Evolutionary conservation across 2,113 vertebrate genomes (phyloP), one percentile per base, ranked within the genome.

Genomic region (Glaucidium brasilianum): DNA sequence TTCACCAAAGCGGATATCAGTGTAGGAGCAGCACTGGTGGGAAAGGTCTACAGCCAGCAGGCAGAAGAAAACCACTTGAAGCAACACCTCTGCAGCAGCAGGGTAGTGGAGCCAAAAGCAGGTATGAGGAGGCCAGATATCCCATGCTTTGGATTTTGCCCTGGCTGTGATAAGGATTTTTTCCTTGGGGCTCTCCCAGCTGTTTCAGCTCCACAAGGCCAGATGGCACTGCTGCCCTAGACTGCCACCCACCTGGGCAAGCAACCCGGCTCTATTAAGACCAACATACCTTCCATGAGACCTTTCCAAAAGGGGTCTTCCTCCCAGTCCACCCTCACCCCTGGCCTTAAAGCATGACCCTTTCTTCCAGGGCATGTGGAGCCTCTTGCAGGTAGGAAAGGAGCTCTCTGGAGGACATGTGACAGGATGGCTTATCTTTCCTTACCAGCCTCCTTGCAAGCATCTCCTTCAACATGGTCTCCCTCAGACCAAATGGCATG

Each of bases 161-260:
- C 50, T 1, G 0, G 34, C 34, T 62, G 25, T 39, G 12, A 47
- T 39, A 32, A 71, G 21, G 37, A 66, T 56, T 62, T 73, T 73
- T 85, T 68, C 35, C 74, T 23, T 72, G 52, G 39, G 30, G 64
- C 30, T 53, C 59, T 68, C 41, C 41, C 64, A 85, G 58, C 30
- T 2, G 0, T 41, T 85, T 67, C 41, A 39, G 17, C 29, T 88
- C 26, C 62, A 32, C 0, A 1, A 66, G 52, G 47, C 52, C 47
- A 58, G 88, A 71, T 19, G 22, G 12, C 52, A 75, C 39, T 79
- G 32, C 21, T 75, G 32, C 18, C 34, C 47, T 56, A 14, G 32
- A 45, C 35, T 50, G 41, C 22, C 56, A 71, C 16, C 8, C 0
- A 0, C 18, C 12, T 0, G 3, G 23, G 22, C 0, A 0, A 79